Base-by-base conservation (phyloP, 2,797 vertebrate species). In the Pangasius macronema region DNA sequence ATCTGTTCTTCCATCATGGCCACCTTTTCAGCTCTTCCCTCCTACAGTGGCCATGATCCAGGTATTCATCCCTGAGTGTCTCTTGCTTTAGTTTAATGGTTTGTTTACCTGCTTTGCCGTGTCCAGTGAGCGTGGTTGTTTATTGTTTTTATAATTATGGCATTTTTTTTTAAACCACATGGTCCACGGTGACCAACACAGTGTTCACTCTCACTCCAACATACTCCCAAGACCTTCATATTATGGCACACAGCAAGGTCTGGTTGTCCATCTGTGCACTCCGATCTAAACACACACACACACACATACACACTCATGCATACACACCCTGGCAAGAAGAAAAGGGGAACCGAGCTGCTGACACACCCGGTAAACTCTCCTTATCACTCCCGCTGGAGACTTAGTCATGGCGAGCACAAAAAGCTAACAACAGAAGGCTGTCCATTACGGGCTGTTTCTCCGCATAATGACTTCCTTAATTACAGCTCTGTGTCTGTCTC, bases 181-280 rank as follows among this genome's bases (percentile, higher is more conserved):
- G 0, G 42, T 49, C 46, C 36, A 89, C 67, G 11, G 67, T 84
- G 86, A 81, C 82, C 85, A 86, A 39, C n/a, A 3, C 75, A 82
- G 87, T 55, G 86, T 87, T 81, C 83, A 73, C 73, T 77, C 82
- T 85, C 83, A 85, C 82, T 70, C 14, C 63, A 70, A 80, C 81
- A 79, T 65, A 63, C 83, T 73, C 73, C 67, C 81, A 81, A 68
- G 63, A 87, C 75, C 86, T 83, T 82, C 68, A 85, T 83, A 88
- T 89, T 75, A 83, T n/a, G 63, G 63, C 61, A 85, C 79, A 67
- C 67, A 81, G 85, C 77, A 73, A 83, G 75, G 79, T 84, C 75
- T 89, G 83, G 57, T 86, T 49, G 85, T 90, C 90, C 87, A 91
- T 91, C 91, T 90, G 87, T 89, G 88, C 88, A 79, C 76, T 70